Conservation (phyloP, 2,888 invertebrate species). For the Alsophila aescularia region DNA sequence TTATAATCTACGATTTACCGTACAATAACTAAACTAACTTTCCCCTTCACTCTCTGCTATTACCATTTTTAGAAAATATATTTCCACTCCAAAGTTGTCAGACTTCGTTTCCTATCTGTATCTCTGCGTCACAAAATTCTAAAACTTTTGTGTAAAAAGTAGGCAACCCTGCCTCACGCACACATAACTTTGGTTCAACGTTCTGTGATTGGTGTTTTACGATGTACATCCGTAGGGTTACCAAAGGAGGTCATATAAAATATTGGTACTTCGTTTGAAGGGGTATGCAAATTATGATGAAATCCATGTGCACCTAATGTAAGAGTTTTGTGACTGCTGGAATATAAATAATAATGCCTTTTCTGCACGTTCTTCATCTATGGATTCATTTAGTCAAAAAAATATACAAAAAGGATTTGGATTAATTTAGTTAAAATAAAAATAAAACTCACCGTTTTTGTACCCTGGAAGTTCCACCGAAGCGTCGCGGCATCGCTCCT, state of each 20-base stretch:
- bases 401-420: too few relatives aligned
- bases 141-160: conserved; percentile 1
- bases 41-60: neutral
- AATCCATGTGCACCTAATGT: conserved; percentile 34
- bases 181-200: conserved; percentile 49
- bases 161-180: conserved; percentile 13
- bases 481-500: too few relatives aligned
- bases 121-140: neutral
- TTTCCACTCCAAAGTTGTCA: conserved; percentile 9
- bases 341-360: conserved; percentile 1
- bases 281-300: conserved; percentile 63
- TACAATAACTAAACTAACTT: neutral
- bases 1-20: neutral
- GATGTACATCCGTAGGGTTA: conserved; percentile 54
- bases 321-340: conserved; percentile 3
- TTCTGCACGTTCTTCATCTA: too few relatives aligned
- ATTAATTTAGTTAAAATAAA: too few relatives aligned
- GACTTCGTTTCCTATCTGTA: conserved; percentile 5
- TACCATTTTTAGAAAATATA: conserved; percentile 5
- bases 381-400: too few relatives aligned
- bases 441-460: too few relatives aligned
- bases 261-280: conserved; percentile 54
- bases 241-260: conserved; percentile 73
- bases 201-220: conserved; percentile 51
- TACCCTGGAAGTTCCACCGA: too few relatives aligned